Percentiles rank a stretch among this genome's conserved stretches.
Conservation (phyloP, 2,797 vertebrate genomes). For the Chloroceryle amazona region DNA sequence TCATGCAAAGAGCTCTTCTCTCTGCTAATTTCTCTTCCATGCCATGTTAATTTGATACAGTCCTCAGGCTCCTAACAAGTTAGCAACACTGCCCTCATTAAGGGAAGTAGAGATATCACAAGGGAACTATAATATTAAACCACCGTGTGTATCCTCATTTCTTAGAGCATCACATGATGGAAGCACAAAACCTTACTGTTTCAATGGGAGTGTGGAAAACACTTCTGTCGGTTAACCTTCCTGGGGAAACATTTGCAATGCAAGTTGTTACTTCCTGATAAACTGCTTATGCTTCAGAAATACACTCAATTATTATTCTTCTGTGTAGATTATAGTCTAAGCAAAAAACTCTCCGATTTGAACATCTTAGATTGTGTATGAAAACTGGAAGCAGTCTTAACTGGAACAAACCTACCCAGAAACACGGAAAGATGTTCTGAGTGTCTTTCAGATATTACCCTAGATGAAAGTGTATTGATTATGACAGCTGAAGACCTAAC, state of each 20-base stretch:
- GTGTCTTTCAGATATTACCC: background rate
- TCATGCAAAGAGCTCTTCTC: constrained; percentile 5
- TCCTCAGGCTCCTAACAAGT: constrained; percentile 54
- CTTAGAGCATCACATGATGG: background rate
- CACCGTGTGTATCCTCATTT: constrained; percentile 20
- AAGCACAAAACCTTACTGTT: constrained; percentile 31
- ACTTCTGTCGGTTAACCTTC: background rate
- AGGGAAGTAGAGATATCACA: constrained; percentile 5
- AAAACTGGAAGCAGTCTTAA: background rate
- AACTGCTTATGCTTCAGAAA: background rate
- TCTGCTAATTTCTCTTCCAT: constrained; percentile 31
- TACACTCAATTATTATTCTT: background rate
- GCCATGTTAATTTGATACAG: constrained; percentile 41
- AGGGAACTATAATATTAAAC: constrained; percentile 39
- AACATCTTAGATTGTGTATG: background rate
- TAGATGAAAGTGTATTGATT: background rate
- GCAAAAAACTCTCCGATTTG: background rate
- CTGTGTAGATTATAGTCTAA: background rate
- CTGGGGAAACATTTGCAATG: background rate
- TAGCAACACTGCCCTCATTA: constrained; percentile 61
- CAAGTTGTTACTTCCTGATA: background rate
- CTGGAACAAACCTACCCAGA: background rate
- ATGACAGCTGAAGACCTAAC: background rate
- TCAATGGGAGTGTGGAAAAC: background rate
- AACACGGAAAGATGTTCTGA: background rate